phyloP scores from a whole-genome alignment of 2,797 vertebrate species.

The Sciaenops ocellatus region DNA sequence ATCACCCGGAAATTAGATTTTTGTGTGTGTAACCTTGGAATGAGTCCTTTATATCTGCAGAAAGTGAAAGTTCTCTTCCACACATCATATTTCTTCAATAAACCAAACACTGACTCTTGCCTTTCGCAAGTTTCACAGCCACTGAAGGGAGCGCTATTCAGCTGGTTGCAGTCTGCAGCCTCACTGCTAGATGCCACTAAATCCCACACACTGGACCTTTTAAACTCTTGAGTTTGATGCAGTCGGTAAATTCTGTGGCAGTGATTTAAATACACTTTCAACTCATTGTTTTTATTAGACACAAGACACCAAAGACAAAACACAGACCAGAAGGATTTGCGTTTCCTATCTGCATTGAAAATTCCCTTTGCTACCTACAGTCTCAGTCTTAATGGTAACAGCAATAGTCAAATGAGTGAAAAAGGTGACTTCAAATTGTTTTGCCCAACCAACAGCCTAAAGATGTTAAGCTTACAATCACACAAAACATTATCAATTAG shows the following conservation, averaged over 20 bases:
- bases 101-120: too few relatives aligned
- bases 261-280: not conserved
- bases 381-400: too few relatives aligned
- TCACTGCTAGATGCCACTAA: too few relatives aligned
- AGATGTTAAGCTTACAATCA: not conserved
- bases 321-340: not conserved
- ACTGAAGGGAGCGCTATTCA: too few relatives aligned
- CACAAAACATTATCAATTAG: not conserved
- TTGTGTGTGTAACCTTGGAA: too few relatives aligned
- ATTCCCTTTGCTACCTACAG: not conserved
- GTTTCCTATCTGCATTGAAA: constrained; percentile 1
- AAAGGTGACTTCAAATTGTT: not conserved
- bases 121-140: too few relatives aligned
- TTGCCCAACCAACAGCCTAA: not conserved
- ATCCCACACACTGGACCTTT: too few relatives aligned
- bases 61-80: too few relatives aligned
- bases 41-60: too few relatives aligned
- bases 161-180: too few relatives aligned
- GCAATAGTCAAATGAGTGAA: not conserved
- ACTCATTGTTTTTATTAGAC: not conserved
- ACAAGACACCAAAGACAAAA: not conserved
- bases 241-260: not conserved
- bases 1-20: too few relatives aligned
- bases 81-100: too few relatives aligned
- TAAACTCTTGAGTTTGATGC: not conserved